These are phyloP conservation scores for Nomada fabriciana DNA, from an alignment of 2,888 invertebrate species.

Conservation along the genomic window DNA sequence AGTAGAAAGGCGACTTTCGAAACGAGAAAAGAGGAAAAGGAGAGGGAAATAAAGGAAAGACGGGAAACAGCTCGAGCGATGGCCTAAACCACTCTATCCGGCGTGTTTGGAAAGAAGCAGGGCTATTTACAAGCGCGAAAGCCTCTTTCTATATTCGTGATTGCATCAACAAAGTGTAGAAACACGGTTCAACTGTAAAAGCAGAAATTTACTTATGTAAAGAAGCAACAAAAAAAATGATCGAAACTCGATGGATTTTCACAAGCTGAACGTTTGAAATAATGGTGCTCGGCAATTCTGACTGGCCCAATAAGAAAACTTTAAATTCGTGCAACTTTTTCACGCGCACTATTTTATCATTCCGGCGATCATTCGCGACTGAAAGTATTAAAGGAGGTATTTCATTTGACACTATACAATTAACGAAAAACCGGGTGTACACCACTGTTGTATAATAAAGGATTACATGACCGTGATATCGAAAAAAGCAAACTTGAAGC, in stretches of 20 bases:
- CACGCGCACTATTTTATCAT: too few species aligned
- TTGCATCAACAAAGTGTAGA: slow-evolving; percentile 51
- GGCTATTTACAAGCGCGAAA: slow-evolving; percentile 52
- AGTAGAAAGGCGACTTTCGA: slow-evolving; percentile 74
- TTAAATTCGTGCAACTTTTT: too few species aligned
- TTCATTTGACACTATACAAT: background rate
- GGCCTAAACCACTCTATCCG: slow-evolving; percentile 38
- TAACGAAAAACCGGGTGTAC: background rate
- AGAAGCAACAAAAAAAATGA: background rate
- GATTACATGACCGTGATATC: slow-evolving; percentile 8
- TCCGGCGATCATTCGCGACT: too few species aligned
- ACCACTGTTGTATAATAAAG: slow-evolving; percentile 17
- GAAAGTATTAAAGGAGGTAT: too few species aligned
- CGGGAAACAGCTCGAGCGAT: slow-evolving; percentile 24
- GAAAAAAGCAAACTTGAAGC: too few species aligned
- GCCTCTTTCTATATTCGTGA: slow-evolving; percentile 41
- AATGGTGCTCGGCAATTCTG: background rate
- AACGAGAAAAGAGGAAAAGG: slow-evolving; percentile 26
- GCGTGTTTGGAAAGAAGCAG: slow-evolving; percentile 54
- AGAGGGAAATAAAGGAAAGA: slow-evolving; percentile 22
- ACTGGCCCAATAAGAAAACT: background rate
- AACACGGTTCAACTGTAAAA: slow-evolving; percentile 24
- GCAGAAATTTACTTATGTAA: slow-evolving; percentile 1
- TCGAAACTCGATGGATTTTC: background rate
- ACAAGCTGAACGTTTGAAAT: background rate